Conservation (phyloP, 2,888 invertebrate species). For the Pelosia muscerda region DNA sequence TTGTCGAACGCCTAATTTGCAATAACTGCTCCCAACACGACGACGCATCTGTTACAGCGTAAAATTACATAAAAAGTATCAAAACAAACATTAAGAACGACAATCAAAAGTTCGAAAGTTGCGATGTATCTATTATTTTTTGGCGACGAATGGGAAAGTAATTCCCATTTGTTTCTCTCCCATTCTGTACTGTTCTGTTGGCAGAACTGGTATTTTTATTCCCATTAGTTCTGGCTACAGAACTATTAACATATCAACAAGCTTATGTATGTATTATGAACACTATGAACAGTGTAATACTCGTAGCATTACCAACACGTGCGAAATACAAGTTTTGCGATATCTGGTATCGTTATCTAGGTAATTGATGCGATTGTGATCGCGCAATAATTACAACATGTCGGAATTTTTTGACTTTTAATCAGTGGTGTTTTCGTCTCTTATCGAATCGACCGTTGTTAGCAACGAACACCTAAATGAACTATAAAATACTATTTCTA, state of each 20-base stretch:
- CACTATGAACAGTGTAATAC: neutral
- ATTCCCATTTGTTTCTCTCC: neutral
- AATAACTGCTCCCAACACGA: too few relatives aligned
- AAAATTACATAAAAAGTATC: too few relatives aligned
- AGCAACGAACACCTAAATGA: neutral
- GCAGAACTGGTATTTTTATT: too few relatives aligned
- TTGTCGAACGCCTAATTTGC: too few relatives aligned
- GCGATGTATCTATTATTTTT: too few relatives aligned
- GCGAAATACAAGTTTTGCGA: conserved; percentile 40
- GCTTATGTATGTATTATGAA: too few relatives aligned
- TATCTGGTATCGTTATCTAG: conserved; percentile 54
- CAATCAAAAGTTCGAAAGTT: too few relatives aligned
- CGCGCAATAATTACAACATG: conserved; percentile 15
- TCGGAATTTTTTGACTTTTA: conserved; percentile 33
- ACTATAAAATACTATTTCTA: conserved; percentile 4
- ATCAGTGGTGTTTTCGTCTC: conserved; percentile 67
- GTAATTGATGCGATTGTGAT: conserved; percentile 57
- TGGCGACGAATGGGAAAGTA: too few relatives aligned
- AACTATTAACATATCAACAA: neutral
- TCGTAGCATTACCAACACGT: neutral
- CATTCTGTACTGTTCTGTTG: too few relatives aligned
- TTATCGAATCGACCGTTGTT: conserved; percentile 35
- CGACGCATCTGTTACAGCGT: too few relatives aligned
- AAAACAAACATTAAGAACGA: too few relatives aligned
- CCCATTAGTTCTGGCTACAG: too few relatives aligned